Base-by-base conservation (phyloP, 2,113 vertebrate genomes). In the Platichthys flesus region DNA sequence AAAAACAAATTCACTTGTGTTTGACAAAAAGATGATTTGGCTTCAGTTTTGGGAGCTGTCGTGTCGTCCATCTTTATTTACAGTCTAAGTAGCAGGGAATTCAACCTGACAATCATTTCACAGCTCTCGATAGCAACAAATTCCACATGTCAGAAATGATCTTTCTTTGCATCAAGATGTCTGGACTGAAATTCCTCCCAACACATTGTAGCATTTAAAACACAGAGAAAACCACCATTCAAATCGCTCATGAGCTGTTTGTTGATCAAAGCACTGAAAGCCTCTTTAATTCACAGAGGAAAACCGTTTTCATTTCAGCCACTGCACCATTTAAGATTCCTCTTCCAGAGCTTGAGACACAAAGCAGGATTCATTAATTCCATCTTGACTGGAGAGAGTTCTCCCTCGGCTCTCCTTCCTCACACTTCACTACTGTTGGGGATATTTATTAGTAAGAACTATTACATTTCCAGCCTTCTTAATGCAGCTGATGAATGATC, bases 251-350 rank as follows among this genome's bases (percentile, higher is more conserved):
- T 9, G 51, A 78, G 58, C 26, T 35, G 21, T 42, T 7, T 18
- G 64, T 5, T 37, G 20, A 61, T 56, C 37, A 57, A 37, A 63
- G 37, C 37, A 21, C 13, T 15, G 16, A 20, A 21, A 61, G n/a
- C n/a, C 10, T 24, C n/a, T 67, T 16, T 2, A 6, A 16, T 51
- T 51, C 47, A 18, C 16, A 6, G 47, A 15, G 5, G 15, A 10
- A 60, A 13, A 42, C 37, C n/a, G 20, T 72, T 56, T 73, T 20
- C 23, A 47, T 61, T 71, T 15, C 31, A 52, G 37, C 12, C 49
- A 9, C n/a, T 8, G 24, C 23, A 28, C 16, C 52, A 21, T 71
- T 26, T 45, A 24, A 49, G 16, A 23, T 55, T 15, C 16, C 35
- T 49, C 10, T 23, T 35, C 20, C 18, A 10, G 2, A 14, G n/a